Percentiles rank a stretch among this genome's conserved stretches.
phyloP scores from a whole-genome alignment of 30 jellyfish, hydroid and myxozoan genomes.

The Cassiopea xamachana region DNA sequence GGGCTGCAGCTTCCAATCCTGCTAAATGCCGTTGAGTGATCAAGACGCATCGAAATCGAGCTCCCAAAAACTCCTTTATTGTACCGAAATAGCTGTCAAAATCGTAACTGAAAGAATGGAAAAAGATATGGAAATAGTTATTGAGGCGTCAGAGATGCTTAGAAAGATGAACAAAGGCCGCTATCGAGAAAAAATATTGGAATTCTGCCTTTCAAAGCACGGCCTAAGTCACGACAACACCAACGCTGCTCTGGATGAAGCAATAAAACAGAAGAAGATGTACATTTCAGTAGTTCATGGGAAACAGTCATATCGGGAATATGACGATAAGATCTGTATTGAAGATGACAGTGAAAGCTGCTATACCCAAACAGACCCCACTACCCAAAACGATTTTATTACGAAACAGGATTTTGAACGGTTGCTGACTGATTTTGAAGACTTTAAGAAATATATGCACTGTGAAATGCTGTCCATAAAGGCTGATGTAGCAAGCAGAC shows the following conservation, averaged over 20 bases:
- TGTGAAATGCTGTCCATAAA: conserved; percentile 13
- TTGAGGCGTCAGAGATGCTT: too few relatives aligned
- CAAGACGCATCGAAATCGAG: too few relatives aligned
- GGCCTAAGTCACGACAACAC: background rate
- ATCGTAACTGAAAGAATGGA: too few relatives aligned
- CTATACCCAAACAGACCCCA: conserved; percentile 15
- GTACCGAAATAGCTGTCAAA: too few relatives aligned
- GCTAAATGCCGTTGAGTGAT: too few relatives aligned
- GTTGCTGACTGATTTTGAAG: background rate
- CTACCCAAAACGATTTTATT: background rate
- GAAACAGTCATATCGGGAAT: background rate
- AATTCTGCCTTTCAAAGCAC: background rate
- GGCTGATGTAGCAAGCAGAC: conserved; percentile 26
- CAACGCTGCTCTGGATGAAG: background rate
- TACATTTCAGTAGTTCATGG: background rate
- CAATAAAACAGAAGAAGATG: background rate
- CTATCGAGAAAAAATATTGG: background rate
- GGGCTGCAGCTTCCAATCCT: too few relatives aligned
- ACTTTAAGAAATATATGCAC: conserved; percentile 6
- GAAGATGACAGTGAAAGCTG: background rate
- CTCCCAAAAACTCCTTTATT: too few relatives aligned
- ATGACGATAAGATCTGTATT: background rate
- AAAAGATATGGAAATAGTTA: too few relatives aligned
- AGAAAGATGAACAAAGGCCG: background rate
- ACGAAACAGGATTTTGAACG: background rate